Evolutionary conservation across 2,113 vertebrate species (phyloP), one percentile per base, ranked within the genome.

Genomic region (Chlorocebus sabaeus): DNA sequence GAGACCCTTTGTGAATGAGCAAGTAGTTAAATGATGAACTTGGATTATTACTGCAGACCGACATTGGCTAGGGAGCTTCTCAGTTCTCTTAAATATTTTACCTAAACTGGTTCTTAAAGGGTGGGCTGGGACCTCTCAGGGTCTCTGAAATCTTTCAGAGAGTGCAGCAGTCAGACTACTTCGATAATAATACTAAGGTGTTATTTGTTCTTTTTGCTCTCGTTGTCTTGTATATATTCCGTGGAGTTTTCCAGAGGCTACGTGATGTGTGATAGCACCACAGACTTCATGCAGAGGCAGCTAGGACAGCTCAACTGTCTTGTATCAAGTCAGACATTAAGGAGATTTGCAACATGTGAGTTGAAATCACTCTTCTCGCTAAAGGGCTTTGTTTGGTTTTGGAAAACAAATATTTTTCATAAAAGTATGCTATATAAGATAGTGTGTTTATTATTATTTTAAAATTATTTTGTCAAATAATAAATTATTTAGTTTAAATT

Each of bases 301-400:
- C n/a, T 0, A 8, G 32, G 14, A 38, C 0, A 30, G 2, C 50
- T 1, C 0, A n/a, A 16, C 8, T 13, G 27, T 59, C 73, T 25
- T 38, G 23, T 61, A 22, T 17, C 64, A 40, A 48, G 52, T 30
- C 5, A 52, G 43, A 40, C 50, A 67, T 52, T 72, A 30, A 57
- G 32, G 57, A 52, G 23, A 73, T 68, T 83, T 8, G 11, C 50
- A 94, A n/a, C 22, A 52, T 6, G 20, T 10, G 23, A 81, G 55
- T 8, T 23, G 27, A 89, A 59, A 14, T 72, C 13, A 59, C 11
- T 67, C 8, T 76, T 73, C 17, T 88, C 18, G 12, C n/a, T 52
- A 27, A 43, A 68, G 38, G 3, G 6, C 50, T 78, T 78, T 32
- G 32, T 17, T 94, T 78, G 55, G 5, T 40, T 95, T 95, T 67